phyloP scores from a whole-genome alignment of 1,140 invertebrate species.

The Monomorium pharaonis region DNA sequence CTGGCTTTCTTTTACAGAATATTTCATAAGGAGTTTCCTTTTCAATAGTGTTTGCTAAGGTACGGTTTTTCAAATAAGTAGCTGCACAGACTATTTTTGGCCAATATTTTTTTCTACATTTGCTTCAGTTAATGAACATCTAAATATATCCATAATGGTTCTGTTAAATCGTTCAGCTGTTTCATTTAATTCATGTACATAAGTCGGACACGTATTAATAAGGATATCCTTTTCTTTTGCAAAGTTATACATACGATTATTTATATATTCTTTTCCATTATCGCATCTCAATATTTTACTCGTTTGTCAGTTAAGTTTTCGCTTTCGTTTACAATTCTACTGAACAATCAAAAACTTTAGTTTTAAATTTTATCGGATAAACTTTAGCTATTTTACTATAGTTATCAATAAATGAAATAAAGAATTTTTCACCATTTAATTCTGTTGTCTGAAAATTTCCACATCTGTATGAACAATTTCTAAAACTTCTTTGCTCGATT shows the following conservation, averaged over 20 bases:
- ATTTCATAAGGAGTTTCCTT: background rate
- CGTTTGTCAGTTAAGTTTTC: slow-evolving; percentile 21
- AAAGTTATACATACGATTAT: background rate
- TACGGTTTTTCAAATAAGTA: slow-evolving; percentile 22
- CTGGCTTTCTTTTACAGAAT: slow-evolving; percentile 9
- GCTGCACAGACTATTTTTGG: slow-evolving; percentile 11
- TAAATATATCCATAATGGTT: slow-evolving; percentile 10
- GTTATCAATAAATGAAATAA: slow-evolving; percentile 22
- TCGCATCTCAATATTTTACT: background rate
- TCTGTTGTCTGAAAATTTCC: background rate
- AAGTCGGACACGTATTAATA: slow-evolving; percentile 17
- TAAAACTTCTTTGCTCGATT: slow-evolving; percentile 13
- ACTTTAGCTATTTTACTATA: slow-evolving; percentile 19
- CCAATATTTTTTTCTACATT: slow-evolving; percentile 11
- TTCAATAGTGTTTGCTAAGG: slow-evolving; percentile 28
- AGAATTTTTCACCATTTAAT: slow-evolving; percentile 36
- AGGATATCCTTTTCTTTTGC: slow-evolving; percentile 3
- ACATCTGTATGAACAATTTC: slow-evolving; percentile 18
- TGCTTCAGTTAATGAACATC: slow-evolving; percentile 10
- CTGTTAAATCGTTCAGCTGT: slow-evolving; percentile 24
- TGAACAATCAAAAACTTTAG: slow-evolving; percentile 22
- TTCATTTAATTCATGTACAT: slow-evolving; percentile 34
- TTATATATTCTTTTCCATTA: slow-evolving; percentile 36
- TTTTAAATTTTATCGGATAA: background rate
- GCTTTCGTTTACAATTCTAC: slow-evolving; percentile 6